Evolutionary conservation across 2,888 invertebrate genomes (phyloP), one percentile per base, ranked within the genome.

Genomic region (Ptychoptera contaminata): DNA sequence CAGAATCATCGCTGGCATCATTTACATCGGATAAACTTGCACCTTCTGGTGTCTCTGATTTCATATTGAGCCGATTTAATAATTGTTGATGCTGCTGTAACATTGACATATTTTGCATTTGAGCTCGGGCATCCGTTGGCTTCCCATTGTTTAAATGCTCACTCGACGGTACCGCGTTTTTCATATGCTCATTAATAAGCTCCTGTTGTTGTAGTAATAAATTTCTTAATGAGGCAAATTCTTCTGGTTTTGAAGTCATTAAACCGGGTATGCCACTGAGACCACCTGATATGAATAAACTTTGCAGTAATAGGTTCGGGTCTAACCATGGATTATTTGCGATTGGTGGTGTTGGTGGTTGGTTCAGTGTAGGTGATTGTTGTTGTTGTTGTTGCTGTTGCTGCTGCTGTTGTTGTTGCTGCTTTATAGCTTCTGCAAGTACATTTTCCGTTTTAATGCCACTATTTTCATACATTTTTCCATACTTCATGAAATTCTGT

Each of bases 1-100:
- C 74, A 48, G 73, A 69, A 50, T 81, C 79, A 50, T 61, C 59
- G 46, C 49, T 49, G 31, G 52, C 50, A 48, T 65, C 65, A 51
- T 60, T 61, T 36, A 60, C 52, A 46, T 64, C 63, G 50, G 58
- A 50, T 46, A 62, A 62, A 44, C 62, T 62, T 51, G 65, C 68
- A 15, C 65, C 69, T 64, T 66, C 65, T 32, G 65, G 62, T 53
- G 72, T 70, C 55, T 70, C 63, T 53, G 63, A 62, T 54, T 64
- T 65, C 16, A 23, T 16, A 16, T 35, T 16, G n/a, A 34, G 52
- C 11, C 8, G 45, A 23, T 15, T 41, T 35, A 42, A 12, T n/a
- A 43, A 40, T 23, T 37, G 41, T 39, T 44, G 14, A 55, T 55
- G 55, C 10, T 32, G 36, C 15, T 49, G 47, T 16, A 55, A 53